phyloP scores from a whole-genome alignment of 2,113 vertebrate species.

The Orthochromis malagaraziensis region DNA sequence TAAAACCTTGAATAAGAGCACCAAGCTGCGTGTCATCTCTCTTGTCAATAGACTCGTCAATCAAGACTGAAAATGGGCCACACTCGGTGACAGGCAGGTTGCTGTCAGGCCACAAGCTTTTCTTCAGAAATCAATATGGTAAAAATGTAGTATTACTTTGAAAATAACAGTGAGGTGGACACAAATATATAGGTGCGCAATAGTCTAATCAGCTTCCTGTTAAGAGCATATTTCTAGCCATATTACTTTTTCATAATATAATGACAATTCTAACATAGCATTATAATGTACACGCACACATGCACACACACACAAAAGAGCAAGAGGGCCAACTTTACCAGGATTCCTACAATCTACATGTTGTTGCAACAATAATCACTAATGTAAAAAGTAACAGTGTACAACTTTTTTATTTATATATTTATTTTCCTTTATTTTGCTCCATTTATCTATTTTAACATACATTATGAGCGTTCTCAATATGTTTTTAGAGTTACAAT shows the following conservation, averaged over 20 bases:
- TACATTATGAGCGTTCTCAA: not conserved
- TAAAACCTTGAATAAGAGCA: not conserved
- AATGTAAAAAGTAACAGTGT: not conserved
- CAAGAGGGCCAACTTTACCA: not conserved
- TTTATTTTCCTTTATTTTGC: not conserved
- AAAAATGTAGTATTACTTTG: not conserved
- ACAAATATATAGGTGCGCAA: not conserved
- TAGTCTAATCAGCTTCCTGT: not conserved
- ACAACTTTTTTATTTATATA: not conserved
- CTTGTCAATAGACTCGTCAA: constrained; percentile 23
- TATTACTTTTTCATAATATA: not conserved
- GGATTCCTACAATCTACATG: not conserved
- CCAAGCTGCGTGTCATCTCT: constrained; percentile 14
- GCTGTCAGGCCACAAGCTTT: not conserved
- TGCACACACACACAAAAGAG: not conserved
- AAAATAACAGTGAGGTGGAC: not conserved
- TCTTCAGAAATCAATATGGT: not conserved
- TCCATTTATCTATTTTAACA: not conserved
- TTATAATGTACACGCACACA: not conserved
- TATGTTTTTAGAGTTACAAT: not conserved
- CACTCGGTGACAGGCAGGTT: not conserved
- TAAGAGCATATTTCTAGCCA: not conserved
- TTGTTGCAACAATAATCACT: not conserved
- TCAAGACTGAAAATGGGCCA: constrained; percentile 6
- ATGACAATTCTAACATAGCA: not conserved